Evolutionary conservation across 2,113 vertebrate genomes (phyloP), one percentile per base, ranked within the genome.

Genomic region (Okapia johnstoni): DNA sequence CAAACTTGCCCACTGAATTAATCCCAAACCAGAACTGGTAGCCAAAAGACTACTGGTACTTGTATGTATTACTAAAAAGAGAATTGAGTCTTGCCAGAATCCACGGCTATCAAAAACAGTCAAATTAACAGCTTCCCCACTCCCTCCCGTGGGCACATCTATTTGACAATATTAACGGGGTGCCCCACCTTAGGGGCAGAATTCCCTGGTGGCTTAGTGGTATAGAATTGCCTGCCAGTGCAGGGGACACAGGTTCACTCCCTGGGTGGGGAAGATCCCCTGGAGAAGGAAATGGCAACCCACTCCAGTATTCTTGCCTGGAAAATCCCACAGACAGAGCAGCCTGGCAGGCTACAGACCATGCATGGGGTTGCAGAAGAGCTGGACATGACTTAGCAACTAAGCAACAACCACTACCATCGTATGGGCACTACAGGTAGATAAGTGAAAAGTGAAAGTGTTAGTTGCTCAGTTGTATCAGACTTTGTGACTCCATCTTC

Each of bases 21-120:
- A 97, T 96, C 36, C 13, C 11, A 61, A 95, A 93, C 30, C 89
- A 94, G 46, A 91, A 85, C 52, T 81, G 28, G 96, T 7, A 93
- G 81, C 76, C 83, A 73, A 85, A 96, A 90, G 19, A 4, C 43
- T 84, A 90, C 13, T 81, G 57, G 54, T 54, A 54, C 40, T 48
- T 57, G 4, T 73, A 93, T 16, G 46, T 48, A 54, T 3, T 79
- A 23, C 70, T 93, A 93, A 97, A 80, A 66, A 86, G n/a, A 94
- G 6, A 90, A 55, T 0, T 66, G 46, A 73, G 61, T 85, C 61
- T n/a, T 90, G 30, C 60, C 66, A 70, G 66, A n/a, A 70, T 70
- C 63, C n/a, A 36, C 36, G 19, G n/a, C 63, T 70, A 70, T 76
- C 85, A 81, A 90, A 92, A 81, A 70, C 3, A 91, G 26, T 36